These are phyloP conservation scores for Musca vetustissima DNA, from an alignment of 1,140 invertebrate genomes.

Conservation along the genomic window DNA sequence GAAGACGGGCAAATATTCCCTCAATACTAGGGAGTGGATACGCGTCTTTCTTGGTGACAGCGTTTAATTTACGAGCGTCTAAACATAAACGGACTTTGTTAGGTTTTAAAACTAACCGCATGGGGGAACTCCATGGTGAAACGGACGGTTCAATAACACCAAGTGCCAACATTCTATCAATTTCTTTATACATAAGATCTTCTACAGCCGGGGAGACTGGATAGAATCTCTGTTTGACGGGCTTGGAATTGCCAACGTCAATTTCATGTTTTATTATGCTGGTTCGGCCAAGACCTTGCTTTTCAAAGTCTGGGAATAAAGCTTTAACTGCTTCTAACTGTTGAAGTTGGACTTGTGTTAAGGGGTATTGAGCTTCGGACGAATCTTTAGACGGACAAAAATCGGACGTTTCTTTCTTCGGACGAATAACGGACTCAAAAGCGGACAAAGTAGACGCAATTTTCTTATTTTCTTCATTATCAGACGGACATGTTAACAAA, in stretches of 20 bases:
- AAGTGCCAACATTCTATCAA: constrained; percentile 33
- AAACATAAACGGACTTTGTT: constrained; percentile 40
- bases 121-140: constrained; percentile 29
- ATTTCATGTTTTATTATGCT: constrained; percentile 4
- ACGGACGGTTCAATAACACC: constrained; percentile 32
- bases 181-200: constrained; percentile 34
- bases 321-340: constrained; percentile 17
- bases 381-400: no score
- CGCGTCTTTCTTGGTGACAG: constrained; percentile 27
- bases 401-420: no score
- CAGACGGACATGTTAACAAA: no score
- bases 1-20: constrained; percentile 32
- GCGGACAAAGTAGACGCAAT: no score
- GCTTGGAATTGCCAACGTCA: neutral
- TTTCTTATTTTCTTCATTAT: no score
- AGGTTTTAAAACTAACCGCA: constrained; percentile 39
- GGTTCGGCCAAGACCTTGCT: constrained; percentile 11
- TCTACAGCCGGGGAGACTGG: constrained; percentile 31
- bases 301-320: constrained; percentile 13
- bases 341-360: neutral
- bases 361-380: neutral
- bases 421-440: no score
- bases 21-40: constrained; percentile 36
- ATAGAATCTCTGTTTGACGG: constrained; percentile 29
- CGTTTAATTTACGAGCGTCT: constrained; percentile 43